Evolutionary conservation across 2,888 invertebrate species (phyloP).

Genomic region (Nycteola revayana): DNA sequence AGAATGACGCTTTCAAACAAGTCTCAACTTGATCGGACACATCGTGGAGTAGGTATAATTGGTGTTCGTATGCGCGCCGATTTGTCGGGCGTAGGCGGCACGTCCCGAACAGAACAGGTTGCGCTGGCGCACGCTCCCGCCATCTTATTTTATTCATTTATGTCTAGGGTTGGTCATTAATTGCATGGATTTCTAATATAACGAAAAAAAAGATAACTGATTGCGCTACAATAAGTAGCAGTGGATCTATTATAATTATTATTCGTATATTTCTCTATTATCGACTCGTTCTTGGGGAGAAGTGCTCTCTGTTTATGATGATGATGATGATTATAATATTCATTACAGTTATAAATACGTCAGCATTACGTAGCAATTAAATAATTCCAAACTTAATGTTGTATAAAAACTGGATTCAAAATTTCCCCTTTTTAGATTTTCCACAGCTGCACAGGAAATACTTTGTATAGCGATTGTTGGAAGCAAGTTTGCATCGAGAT

Average conservation of each 20-base stretch:
- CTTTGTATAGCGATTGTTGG: slow-evolving; percentile 44
- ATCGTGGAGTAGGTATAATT: slow-evolving; percentile 33
- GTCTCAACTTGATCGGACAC: slow-evolving; percentile 63
- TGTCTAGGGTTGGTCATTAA: slow-evolving; percentile 57
- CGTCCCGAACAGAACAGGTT: slow-evolving; percentile 74
- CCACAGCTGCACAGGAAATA: slow-evolving; percentile 51
- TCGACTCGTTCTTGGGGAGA: no score
- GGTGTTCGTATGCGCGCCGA: slow-evolving; percentile 57
- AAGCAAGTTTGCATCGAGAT: slow-evolving; percentile 60
- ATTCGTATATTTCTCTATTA: no score
- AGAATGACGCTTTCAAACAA: slow-evolving; percentile 41
- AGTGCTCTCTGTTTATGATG: no score
- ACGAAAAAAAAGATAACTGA: no score
- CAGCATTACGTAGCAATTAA: slow-evolving; percentile 1
- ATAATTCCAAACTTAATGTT: no score
- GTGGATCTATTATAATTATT: no score
- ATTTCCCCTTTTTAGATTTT: slow-evolving; percentile 25
- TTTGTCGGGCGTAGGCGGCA: slow-evolving; percentile 75
- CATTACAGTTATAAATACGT: no score
- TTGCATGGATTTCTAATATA: no score
- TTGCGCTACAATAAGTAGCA: no score
- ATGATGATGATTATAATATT: no score
- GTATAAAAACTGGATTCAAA: slow-evolving; percentile 9
- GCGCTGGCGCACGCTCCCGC: slow-evolving; percentile 47
- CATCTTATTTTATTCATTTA: slow-evolving; percentile 66